Conservation (phyloP, 2,888 invertebrate species). For the Trachelus iudaicus region DNA sequence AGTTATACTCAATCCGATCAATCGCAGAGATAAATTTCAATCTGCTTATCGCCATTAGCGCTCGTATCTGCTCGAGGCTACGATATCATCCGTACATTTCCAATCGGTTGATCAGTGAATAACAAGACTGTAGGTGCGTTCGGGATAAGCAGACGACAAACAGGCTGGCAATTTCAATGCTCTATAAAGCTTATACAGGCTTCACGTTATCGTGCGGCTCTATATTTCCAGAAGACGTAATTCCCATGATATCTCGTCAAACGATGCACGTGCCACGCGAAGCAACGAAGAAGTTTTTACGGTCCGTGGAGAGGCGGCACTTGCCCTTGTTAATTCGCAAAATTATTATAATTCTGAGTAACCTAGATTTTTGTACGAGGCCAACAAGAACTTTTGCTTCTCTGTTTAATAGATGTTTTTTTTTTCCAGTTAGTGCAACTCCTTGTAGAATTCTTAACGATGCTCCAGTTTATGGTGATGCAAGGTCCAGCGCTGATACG, state of each 20-base stretch:
- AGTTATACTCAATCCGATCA: not conserved
- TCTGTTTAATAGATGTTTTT: not conserved
- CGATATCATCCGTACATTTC: not conserved
- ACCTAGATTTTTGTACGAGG: not conserved
- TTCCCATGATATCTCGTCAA: not conserved
- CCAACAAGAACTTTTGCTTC: not conserved
- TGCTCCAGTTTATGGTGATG: not conserved
- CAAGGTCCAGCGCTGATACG: not conserved
- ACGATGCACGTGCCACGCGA: not conserved
- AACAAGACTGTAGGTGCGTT: not conserved
- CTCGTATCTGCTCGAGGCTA: not conserved
- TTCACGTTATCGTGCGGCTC: not conserved
- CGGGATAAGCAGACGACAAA: not conserved
- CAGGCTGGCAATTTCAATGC: not conserved
- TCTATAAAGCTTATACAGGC: not conserved
- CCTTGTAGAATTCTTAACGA: not conserved
- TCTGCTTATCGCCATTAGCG: not conserved
- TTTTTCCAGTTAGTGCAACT: not conserved
- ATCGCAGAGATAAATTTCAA: not conserved
- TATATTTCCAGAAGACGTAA: not conserved
- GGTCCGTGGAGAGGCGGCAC: not conserved
- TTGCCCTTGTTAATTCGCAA: not conserved
- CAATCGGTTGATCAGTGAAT: not conserved
- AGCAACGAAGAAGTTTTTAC: not conserved
- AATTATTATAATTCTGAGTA: not conserved